phyloP scores from a whole-genome alignment of 2,113 vertebrate genomes.

The Corvus moneduloides region DNA sequence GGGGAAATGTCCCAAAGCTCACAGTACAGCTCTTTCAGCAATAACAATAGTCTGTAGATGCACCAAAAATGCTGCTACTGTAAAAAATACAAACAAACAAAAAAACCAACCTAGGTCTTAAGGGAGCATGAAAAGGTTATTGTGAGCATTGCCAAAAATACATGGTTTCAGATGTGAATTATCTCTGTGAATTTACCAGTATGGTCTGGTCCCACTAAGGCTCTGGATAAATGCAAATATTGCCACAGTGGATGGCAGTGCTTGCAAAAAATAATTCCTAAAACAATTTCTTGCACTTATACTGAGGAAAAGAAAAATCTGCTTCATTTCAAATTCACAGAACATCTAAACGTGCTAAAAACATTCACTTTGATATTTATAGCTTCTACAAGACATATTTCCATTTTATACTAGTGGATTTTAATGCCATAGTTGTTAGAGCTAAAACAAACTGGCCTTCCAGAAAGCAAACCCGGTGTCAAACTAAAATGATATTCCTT shows the following conservation, averaged over 20 bases:
- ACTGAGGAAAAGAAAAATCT: not conserved
- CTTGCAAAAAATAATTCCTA: not conserved
- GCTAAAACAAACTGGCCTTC: slow-evolving; percentile 32
- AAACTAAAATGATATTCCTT: slow-evolving; percentile 4
- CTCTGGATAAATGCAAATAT: slow-evolving; percentile 23
- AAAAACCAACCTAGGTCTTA: not conserved
- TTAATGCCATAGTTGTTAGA: not conserved
- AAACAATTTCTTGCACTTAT: slow-evolving; percentile 8
- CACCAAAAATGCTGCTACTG: not conserved
- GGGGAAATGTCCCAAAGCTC: slow-evolving; percentile 35
- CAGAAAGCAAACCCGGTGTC: not conserved
- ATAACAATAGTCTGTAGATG: not conserved
- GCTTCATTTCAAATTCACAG: slow-evolving; percentile 21
- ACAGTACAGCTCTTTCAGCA: not conserved
- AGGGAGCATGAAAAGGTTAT: slow-evolving; percentile 27
- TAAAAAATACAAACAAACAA: not conserved
- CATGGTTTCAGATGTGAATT: not conserved
- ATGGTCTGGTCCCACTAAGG: not conserved
- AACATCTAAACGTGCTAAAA: not conserved
- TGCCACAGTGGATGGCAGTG: not conserved
- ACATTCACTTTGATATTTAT: slow-evolving; percentile 5
- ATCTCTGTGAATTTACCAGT: not conserved
- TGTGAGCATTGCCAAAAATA: not conserved
- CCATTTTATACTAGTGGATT: slow-evolving; percentile 7
- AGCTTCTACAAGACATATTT: not conserved